Percentiles rank a stretch among this genome's conserved stretches.
These are phyloP conservation scores for Pocota personata DNA, from an alignment of 2,888 invertebrate genomes.

Conservation along the genomic window DNA sequence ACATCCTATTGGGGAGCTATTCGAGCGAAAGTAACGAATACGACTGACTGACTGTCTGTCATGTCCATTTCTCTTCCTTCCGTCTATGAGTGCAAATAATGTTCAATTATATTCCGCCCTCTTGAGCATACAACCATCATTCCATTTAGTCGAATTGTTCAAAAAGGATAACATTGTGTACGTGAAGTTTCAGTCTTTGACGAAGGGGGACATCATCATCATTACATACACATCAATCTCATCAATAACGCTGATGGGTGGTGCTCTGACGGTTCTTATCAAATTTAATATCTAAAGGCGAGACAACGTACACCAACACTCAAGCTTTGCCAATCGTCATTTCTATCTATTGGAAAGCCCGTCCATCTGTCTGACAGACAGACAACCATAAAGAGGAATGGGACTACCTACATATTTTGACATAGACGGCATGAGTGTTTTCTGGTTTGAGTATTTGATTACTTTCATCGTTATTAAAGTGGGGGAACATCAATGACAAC, in stretches of 20 bases:
- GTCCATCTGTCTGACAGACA: slow-evolving; percentile 32
- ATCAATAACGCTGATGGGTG: slow-evolving; percentile 50
- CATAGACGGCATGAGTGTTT: slow-evolving; percentile 10
- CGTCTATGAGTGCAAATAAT: slow-evolving; percentile 68
- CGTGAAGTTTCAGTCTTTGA: slow-evolving; percentile 4
- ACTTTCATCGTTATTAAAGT: not conserved
- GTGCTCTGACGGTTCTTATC: slow-evolving; percentile 57
- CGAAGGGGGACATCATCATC: slow-evolving; percentile 8
- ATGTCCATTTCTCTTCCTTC: slow-evolving; percentile 18
- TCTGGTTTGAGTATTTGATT: slow-evolving; percentile 18
- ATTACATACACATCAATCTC: slow-evolving; percentile 47
- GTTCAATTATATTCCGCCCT: slow-evolving; percentile 81
- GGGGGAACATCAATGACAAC: not conserved
- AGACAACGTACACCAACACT: slow-evolving; percentile 12
- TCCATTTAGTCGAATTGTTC: slow-evolving; percentile 55
- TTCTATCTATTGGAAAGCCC: slow-evolving; percentile 13
- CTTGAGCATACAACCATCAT: slow-evolving; percentile 78
- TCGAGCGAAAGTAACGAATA: slow-evolving; percentile 51
- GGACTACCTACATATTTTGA: slow-evolving; percentile 13
- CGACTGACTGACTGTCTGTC: slow-evolving; percentile 26
- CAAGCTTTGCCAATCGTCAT: slow-evolving; percentile 15
- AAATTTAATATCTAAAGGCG: slow-evolving; percentile 61
- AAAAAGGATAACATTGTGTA: slow-evolving; percentile 51
- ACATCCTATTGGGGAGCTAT: slow-evolving; percentile 30
- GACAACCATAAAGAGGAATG: slow-evolving; percentile 16